Conservation (phyloP, 2,888 invertebrate species). For the Drosophila macrospina region DNA sequence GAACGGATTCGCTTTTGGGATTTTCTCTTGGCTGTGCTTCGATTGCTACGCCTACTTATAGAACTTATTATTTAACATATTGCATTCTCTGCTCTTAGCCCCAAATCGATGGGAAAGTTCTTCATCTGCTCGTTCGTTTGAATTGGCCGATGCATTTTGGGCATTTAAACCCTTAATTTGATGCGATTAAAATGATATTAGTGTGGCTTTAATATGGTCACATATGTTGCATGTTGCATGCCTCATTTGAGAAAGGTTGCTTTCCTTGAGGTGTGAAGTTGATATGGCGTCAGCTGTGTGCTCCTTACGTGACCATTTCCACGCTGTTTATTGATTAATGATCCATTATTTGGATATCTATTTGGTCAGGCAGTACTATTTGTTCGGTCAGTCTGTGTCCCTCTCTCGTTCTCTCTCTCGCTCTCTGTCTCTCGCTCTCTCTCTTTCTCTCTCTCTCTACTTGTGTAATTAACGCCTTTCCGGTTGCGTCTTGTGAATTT, state of each 20-base stretch:
- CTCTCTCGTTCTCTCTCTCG: not conserved
- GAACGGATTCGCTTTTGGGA: not conserved
- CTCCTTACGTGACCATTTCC: conserved; percentile 59
- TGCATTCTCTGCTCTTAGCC: conserved; percentile 17
- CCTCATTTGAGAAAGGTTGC: conserved; percentile 24
- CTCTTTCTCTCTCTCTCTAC: conserved; percentile 15
- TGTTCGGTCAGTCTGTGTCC: not conserved
- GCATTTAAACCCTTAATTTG: conserved; percentile 77
- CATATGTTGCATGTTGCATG: conserved; percentile 71
- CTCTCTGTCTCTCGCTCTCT: not conserved
- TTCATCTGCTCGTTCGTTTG: not conserved
- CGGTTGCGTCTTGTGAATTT: conserved; percentile 52
- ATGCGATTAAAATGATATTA: conserved; percentile 84
- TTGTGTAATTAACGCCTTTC: conserved; percentile 74
- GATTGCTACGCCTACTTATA: conserved; percentile 31
- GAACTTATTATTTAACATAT: conserved; percentile 55
- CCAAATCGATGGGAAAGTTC: conserved; percentile 50
- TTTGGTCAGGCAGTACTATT: not conserved
- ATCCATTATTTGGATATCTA: conserved; percentile 64
- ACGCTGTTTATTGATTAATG: conserved; percentile 82
- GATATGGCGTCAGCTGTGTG: conserved; percentile 67
- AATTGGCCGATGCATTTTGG: conserved; percentile 32
- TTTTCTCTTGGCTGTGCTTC: not conserved
- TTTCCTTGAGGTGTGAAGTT: conserved; percentile 78
- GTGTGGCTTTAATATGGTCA: conserved; percentile 31